Evolutionary conservation across 2,113 vertebrate genomes (phyloP), one percentile per base, ranked within the genome.

Genomic region (Neolamprologus caudopunctatus): DNA sequence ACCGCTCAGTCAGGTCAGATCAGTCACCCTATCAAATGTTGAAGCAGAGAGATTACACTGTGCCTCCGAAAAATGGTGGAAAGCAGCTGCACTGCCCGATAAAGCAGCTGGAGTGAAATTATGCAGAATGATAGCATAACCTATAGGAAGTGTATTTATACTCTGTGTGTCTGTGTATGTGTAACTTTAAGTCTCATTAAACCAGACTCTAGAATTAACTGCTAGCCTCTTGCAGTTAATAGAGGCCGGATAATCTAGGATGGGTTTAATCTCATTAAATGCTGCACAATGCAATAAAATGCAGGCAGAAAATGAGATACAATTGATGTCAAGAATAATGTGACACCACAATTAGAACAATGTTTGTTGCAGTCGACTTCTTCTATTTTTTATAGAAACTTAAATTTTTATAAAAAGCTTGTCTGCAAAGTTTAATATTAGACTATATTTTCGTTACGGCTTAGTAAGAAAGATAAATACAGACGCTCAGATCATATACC

Each of bases 201-300:
- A 87, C 45, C 85, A 92, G 57, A 80, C 31, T 3, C 12, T 17
- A 61, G 85, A 83, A 88, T 92, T 85, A 92, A 58, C 57, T 2
- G 3, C 80, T 82, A 71, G 86, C 57, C 42, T 71, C 51, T 78
- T 57, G 87, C 55, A 37, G 61, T 37, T 88, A 88, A 89, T 75
- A 80, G 21, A 55, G 28, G 61, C 81, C 31, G 61, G 75, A 94
- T 92, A 75, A 94, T 89, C 88, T 80, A 3, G 63, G 61, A 85
- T 55, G 66, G 85, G 19, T 86, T 92, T 90, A 85, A 93, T 92
- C 86, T 89, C 42, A 71, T 92, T 87, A 88, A 87, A 90, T 24
- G 16, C 11, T 40, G 53, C 73, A 85, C 4, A 1, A 51, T 71
- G 40, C 85, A 37, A 73, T 73, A 45, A 73, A 73, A 51, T 85